Evolutionary conservation across 2,888 invertebrate genomes (phyloP).

Genomic region (Xestia ashworthii): DNA sequence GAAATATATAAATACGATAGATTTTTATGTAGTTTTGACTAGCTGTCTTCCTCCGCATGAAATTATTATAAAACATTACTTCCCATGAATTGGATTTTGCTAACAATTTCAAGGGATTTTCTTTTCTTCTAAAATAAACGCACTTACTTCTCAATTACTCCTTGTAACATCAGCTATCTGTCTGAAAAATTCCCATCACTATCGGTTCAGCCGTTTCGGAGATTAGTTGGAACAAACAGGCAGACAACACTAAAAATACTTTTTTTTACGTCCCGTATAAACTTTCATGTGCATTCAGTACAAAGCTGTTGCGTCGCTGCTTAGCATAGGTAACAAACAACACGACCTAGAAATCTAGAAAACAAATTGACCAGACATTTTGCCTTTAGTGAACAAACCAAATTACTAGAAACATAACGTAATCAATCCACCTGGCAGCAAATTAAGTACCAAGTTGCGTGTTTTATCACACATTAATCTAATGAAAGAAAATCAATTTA

Average conservation of each 20-base stretch:
- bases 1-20: not conserved
- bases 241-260: too few species aligned
- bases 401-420: not conserved
- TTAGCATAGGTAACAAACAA: not conserved
- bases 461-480: not conserved
- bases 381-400: not conserved
- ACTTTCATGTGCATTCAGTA: too few species aligned
- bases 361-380: not conserved
- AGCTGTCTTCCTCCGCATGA: not conserved
- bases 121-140: not conserved
- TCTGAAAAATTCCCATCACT: not conserved
- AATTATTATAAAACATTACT: too few species aligned
- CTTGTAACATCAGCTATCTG: not conserved
- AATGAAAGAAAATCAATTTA: constrained; percentile 2
- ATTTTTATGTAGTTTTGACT: not conserved
- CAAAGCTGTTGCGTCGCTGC: too few species aligned
- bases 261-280: too few species aligned
- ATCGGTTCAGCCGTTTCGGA: too few species aligned
- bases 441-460: constrained; percentile 4
- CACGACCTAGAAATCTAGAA: not conserved
- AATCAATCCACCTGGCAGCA: not conserved
- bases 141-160: not conserved
- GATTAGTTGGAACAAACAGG: too few species aligned
- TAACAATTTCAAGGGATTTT: too few species aligned
- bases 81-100: too few species aligned